These are phyloP conservation scores for Zosterops borbonicus DNA, from an alignment of 2,113 vertebrate species.

Conservation along the genomic window DNA sequence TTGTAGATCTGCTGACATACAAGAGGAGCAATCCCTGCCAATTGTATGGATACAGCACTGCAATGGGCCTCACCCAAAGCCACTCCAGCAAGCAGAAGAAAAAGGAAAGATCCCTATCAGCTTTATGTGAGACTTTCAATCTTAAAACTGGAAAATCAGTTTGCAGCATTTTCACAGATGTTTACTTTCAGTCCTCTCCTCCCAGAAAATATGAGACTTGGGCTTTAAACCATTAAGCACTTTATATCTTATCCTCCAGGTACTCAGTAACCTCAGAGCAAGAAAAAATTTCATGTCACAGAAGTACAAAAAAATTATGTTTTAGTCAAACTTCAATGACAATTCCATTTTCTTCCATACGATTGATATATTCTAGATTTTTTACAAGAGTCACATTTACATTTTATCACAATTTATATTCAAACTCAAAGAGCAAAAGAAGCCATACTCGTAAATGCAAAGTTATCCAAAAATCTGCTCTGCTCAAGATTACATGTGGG, in stretches of 20 bases:
- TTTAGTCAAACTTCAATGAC: neutral
- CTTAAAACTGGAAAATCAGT: neutral
- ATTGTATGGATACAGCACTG: accelerated
- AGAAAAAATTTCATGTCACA: neutral
- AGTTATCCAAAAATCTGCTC: neutral
- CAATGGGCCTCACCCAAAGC: neutral
- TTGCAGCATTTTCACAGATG: neutral
- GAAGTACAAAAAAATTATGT: neutral
- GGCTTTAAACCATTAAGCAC: neutral
- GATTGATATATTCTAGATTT: neutral
- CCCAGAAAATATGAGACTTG: neutral
- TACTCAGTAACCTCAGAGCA: neutral
- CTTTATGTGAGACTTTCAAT: neutral
- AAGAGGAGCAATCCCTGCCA: neutral
- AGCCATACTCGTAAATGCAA: neutral
- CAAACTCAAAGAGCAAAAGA: neutral
- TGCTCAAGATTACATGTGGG: neutral
- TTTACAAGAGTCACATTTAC: neutral
- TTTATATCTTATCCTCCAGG: neutral
- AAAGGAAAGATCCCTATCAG: neutral
- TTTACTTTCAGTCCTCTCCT: neutral
- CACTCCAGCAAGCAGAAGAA: neutral
- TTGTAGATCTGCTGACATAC: neutral
- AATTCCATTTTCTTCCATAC: neutral
- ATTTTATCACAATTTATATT: neutral